Evolutionary conservation across 2,888 invertebrate species (phyloP).

Genomic region (Pseudolycoriella hygida): DNA sequence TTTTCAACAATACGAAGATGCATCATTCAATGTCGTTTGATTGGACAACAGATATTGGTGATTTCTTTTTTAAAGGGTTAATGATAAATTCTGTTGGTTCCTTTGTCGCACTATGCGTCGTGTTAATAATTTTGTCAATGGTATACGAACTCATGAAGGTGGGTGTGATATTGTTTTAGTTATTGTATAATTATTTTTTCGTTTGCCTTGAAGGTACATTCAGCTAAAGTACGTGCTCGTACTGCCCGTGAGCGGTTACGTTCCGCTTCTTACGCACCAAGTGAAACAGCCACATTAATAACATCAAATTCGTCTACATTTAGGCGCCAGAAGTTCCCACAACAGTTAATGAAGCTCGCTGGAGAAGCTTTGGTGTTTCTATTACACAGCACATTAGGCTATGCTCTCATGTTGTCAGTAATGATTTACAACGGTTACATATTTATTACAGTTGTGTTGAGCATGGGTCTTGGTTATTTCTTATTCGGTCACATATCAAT

Average conservation of each 20-base stretch:
- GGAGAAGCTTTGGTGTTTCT: conserved; percentile 14
- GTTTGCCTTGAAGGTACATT: conserved; percentile 14
- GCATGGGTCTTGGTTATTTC: conserved; percentile 40
- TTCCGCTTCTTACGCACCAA: conserved; percentile 12
- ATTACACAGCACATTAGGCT: conserved; percentile 39
- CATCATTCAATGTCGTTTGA: conserved; percentile 41
- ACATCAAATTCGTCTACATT: conserved; percentile 4
- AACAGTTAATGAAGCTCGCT: conserved; percentile 6
- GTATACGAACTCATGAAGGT: conserved; percentile 43
- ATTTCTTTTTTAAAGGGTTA: conserved; percentile 45
- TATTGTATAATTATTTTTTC: no score
- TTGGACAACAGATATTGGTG: conserved; percentile 42
- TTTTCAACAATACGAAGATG: neutral
- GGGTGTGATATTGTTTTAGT: no score
- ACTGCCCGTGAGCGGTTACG: conserved; percentile 14
- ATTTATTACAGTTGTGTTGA: conserved; percentile 42
- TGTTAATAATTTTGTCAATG: conserved; percentile 38
- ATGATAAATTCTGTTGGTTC: conserved; percentile 33
- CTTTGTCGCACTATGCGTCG: conserved; percentile 39
- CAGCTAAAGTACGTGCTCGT: conserved; percentile 14
- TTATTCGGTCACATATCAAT: conserved; percentile 28
- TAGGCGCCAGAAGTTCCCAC: conserved; percentile 2
- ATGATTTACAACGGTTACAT: conserved; percentile 57
- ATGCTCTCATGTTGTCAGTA: conserved; percentile 53
- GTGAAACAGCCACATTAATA: conserved; percentile 15